Conservation (phyloP, 2,113 vertebrate genomes). For the Amazona vittata region DNA sequence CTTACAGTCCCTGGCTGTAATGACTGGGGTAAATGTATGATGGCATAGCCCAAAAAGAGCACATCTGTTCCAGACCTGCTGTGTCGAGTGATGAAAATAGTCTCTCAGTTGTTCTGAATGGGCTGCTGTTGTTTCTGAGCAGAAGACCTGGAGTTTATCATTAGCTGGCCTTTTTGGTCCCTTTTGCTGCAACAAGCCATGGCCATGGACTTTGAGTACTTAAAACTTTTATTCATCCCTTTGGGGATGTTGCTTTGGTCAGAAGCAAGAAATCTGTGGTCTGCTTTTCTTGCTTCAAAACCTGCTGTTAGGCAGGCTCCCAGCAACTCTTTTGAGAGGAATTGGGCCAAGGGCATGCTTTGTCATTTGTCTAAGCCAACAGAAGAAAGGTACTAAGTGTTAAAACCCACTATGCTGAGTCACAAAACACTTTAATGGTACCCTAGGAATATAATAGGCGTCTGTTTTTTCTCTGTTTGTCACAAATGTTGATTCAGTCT, state of each 20-base stretch:
- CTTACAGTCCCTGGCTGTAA: background rate
- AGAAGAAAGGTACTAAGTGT: slow-evolving; percentile 31
- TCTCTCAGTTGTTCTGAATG: background rate
- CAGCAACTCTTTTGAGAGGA: background rate
- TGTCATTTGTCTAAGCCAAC: background rate
- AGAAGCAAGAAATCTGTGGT: background rate
- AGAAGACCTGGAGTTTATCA: background rate
- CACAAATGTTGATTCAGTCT: slow-evolving; percentile 47
- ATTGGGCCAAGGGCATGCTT: background rate
- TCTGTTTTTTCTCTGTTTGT: slow-evolving; percentile 42
- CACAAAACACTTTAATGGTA: slow-evolving; percentile 37
- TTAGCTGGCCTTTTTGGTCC: background rate
- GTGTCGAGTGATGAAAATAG: background rate
- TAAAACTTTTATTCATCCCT: background rate
- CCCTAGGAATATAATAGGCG: background rate
- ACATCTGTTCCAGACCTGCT: background rate
- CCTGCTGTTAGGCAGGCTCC: background rate
- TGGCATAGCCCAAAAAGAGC: background rate
- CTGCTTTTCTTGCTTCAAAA: background rate
- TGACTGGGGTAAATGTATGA: background rate
- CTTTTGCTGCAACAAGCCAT: background rate
- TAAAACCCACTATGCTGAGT: slow-evolving; percentile 53
- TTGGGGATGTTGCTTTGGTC: background rate
- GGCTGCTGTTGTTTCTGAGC: background rate
- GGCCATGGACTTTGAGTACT: background rate